Base-by-base conservation (phyloP, 2,888 invertebrate genomes). In the Brenthis daphne region DNA sequence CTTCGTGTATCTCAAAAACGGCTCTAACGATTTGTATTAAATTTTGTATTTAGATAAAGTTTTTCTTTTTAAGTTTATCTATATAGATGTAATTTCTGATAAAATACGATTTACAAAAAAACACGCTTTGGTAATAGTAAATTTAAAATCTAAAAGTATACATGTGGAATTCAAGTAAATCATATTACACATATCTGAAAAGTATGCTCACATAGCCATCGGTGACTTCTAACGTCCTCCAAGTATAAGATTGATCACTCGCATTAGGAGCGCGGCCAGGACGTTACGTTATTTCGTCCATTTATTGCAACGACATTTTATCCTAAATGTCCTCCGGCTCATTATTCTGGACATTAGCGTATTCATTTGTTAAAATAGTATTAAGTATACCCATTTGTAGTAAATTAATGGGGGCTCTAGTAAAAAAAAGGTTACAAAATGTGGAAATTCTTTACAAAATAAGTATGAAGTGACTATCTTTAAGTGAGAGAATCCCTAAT, bases 201-300 rank as follows among this genome's bases (percentile, higher is more conserved):
- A 20, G 56, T 63, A 63, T 63, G 37, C 51, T 63, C 8, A 37
- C 16, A 20, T 37, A 6, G n/a, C 50, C 20, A 16, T 16, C 53
- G 16, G 24, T 48, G 58, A 48, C 53, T 37, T 64, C 67, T 37
- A 56, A 51, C 56, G 63, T 57, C 57, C 57, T 57, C 24, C 67
- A 57, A 48, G 72, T 53, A 50, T 24, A 72, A 72, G 72, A 72
- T 72, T 67, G 72, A 72, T 72, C 64, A 24, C 54, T 57, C 64
- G 67, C 69, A 72, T 72, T 72, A 72, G 69, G 69, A 57, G 64
- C 43, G 51, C 20, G 67, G 65, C 67, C 67, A 56, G 64, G 63
- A 51, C 20, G 60, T 57, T 65, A 67, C 57, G 51, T 29, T 63
- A 57, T 67, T 55, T 64, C 50, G 57, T 29, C 54, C 65, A 67